A percentile compares a stretch with the other conserved stretches of the same genome.
Conservation (phyloP, 1,140 invertebrate genomes). For the honey bee (Apis mellifera) region Amel_HAv3.1 CM009937.2:13722501-13723000, state of each 20-base stretch:
- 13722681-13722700: background rate
- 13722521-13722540: conserved; percentile 11
- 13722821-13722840: conserved; percentile 44
- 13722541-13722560: conserved; percentile 4
- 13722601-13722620: background rate
- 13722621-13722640: conserved; percentile 7
- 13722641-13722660: conserved; percentile 47
- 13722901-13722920: conserved; percentile 52
- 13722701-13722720: background rate
- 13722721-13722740: conserved; percentile 1
- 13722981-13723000: conserved; percentile 62
- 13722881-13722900: conserved; percentile 60
- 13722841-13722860: conserved; percentile 65
- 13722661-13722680: conserved; percentile 30
- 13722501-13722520: conserved; percentile 10
- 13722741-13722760: conserved; percentile 6
- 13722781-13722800: background rate
- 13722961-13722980: conserved; percentile 53
- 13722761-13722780: no score
- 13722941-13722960: conserved; percentile 51
- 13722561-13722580: conserved; percentile 21
- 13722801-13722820: conserved; percentile 1
- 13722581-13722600: conserved; percentile 13
- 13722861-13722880: conserved; percentile 66
- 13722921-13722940: conserved; percentile 58